A percentile compares a stretch with the other conserved stretches of the same genome.
phyloP scores from a whole-genome alignment of 1,140 invertebrate species.

The Neodiprion pinetum region DNA sequence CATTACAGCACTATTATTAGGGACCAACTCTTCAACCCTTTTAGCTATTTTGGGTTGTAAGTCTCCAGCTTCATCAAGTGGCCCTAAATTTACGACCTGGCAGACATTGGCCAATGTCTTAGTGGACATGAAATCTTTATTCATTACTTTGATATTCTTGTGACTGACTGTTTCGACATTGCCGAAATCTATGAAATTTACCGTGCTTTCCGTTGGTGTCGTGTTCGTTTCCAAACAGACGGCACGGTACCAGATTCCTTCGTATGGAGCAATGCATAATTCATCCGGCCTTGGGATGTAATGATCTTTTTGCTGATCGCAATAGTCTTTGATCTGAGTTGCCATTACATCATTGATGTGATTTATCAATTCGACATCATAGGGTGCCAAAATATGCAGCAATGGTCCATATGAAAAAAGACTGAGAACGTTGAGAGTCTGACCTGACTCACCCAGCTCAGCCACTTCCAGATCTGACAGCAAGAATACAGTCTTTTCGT shows the following conservation, averaged over 20 bases:
- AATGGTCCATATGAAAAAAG: conserved; percentile 8
- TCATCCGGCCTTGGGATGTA: conserved; percentile 53
- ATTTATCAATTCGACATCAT: conserved; percentile 35
- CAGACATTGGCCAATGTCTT: conserved; percentile 39
- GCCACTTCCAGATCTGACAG: conserved; percentile 28
- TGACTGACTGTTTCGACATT: conserved; percentile 43
- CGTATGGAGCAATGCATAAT: conserved; percentile 49
- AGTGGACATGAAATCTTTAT: conserved; percentile 44
- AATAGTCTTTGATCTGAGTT: conserved; percentile 45
- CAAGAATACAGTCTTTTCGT: conserved; percentile 28
- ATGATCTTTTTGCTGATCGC: conserved; percentile 26
- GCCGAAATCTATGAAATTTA: conserved; percentile 53
- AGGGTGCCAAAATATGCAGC: conserved; percentile 10
- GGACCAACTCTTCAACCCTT: conserved; percentile 23
- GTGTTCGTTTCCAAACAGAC: conserved; percentile 33
- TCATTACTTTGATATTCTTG: conserved; percentile 48
- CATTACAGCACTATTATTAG: neutral
- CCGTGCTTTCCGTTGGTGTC: conserved; percentile 17
- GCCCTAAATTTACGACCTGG: conserved; percentile 36
- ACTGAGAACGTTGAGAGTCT: conserved; percentile 30
- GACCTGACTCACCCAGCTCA: conserved; percentile 44
- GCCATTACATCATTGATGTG: conserved; percentile 41
- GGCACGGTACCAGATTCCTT: conserved; percentile 45
- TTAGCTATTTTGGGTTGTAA: neutral
- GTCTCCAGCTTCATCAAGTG: neutral